Conservation (phyloP, 64 coral and sea anemone species). For the Montipora foliosa region DNA sequence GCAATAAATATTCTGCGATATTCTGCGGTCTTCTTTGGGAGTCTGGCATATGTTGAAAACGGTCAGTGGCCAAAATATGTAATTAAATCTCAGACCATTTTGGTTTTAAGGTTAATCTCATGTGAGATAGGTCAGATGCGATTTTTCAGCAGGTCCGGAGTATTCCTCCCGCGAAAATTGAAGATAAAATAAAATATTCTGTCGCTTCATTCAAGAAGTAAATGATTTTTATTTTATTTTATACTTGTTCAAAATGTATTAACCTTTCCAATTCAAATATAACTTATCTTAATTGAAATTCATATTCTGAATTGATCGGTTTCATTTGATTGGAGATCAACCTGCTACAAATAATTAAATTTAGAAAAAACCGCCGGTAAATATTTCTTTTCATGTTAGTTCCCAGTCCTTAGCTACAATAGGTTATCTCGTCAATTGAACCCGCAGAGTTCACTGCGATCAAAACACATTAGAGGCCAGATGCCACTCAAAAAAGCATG, state of each 20-base stretch:
- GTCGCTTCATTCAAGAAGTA: background rate
- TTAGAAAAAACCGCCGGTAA: background rate
- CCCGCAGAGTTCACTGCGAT: constrained; percentile 7
- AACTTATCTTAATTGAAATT: constrained; percentile 54
- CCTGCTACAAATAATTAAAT: constrained; percentile 21
- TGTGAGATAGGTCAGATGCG: background rate
- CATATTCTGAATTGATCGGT: constrained; percentile 41
- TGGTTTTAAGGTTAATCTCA: background rate
- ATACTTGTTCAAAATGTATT: background rate
- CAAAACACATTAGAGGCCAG: constrained; percentile 55
- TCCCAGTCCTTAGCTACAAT: background rate
- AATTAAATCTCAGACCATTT: background rate
- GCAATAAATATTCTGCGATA: background rate
- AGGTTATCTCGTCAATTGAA: background rate
- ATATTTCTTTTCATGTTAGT: background rate
- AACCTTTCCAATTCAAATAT: background rate
- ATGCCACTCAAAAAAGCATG: constrained; percentile 22
- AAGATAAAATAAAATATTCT: background rate
- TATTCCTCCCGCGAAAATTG: background rate
- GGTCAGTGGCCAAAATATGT: background rate
- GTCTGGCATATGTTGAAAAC: background rate
- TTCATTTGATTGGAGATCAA: constrained; percentile 30
- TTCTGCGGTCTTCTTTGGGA: background rate
- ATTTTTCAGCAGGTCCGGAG: background rate
- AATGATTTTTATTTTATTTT: background rate